phyloP scores from a whole-genome alignment of 2,797 vertebrate species.

The Lacerta agilis region DNA sequence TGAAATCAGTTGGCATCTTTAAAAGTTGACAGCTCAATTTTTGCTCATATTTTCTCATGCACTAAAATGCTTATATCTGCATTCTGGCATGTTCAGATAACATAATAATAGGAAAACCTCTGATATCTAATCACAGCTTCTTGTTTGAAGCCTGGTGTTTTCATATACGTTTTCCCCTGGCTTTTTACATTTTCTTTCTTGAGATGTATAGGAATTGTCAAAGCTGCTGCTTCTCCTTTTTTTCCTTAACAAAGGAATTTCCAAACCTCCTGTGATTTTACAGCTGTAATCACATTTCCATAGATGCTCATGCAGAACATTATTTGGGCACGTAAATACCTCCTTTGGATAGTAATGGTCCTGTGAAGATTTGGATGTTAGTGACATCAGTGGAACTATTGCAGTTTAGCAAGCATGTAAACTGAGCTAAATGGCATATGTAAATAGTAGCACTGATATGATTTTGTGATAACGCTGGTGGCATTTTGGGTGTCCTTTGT shows the following conservation, averaged over 20 bases:
- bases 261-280: not conserved
- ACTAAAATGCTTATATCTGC: not conserved
- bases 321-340: not conserved
- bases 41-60: not conserved
- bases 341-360: not conserved
- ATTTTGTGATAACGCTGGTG: not conserved
- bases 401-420: not conserved
- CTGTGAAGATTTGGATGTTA: not conserved
- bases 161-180: not conserved
- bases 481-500: too few species aligned
- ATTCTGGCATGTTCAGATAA: not conserved
- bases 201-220: not conserved
- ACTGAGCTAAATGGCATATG: not conserved
- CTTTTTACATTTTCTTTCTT: not conserved
- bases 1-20: slow-evolving; percentile 1
- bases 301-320: not conserved
- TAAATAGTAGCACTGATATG: not conserved
- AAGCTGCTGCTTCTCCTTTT: too few species aligned
- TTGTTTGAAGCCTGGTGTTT: not conserved
- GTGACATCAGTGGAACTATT: not conserved
- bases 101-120: not conserved
- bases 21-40: not conserved
- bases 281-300: not conserved
- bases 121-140: too few species aligned
- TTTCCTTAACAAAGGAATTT: too few species aligned